A percentile compares a stretch with the other conserved stretches of the same genome.
These are phyloP conservation scores for Lethocerus indicus DNA, from an alignment of 1,140 invertebrate genomes.

Conservation along the genomic window DNA sequence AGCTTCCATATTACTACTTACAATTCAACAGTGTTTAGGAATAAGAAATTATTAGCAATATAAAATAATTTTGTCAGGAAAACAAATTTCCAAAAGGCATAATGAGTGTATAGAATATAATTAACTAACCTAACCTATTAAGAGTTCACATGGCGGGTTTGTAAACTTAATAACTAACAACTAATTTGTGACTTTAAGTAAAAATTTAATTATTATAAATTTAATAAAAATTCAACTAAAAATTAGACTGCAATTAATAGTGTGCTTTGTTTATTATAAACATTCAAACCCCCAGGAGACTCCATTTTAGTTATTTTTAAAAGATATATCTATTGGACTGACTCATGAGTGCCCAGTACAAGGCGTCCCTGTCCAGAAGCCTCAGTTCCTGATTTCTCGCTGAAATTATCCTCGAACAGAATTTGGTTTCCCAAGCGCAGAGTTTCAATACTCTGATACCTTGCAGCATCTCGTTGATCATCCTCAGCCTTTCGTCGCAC, in stretches of 20 bases:
- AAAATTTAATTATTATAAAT: neutral
- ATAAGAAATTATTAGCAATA: too few relatives aligned
- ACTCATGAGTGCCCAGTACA: slow-evolving; percentile 60
- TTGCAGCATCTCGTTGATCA: slow-evolving; percentile 61
- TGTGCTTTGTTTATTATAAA: neutral
- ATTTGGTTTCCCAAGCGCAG: slow-evolving; percentile 63
- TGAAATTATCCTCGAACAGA: slow-evolving; percentile 42
- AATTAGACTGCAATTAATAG: too few relatives aligned
- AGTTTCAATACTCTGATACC: slow-evolving; percentile 68
- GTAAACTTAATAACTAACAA: too few relatives aligned
- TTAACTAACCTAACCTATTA: too few relatives aligned
- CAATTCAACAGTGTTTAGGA: too few relatives aligned
- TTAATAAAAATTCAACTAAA: too few relatives aligned
- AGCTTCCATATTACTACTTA: neutral
- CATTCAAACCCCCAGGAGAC: neutral
- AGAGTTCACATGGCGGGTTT: too few relatives aligned
- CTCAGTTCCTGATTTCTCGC: slow-evolving; percentile 52
- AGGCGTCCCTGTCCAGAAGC: slow-evolving; percentile 49
- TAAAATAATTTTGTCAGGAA: too few relatives aligned
- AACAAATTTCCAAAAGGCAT: too few relatives aligned
- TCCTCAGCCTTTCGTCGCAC: slow-evolving; percentile 54
- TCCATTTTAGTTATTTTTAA: neutral
- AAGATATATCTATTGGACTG: slow-evolving; percentile 21
- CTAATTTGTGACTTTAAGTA: too few relatives aligned
- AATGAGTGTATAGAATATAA: too few relatives aligned